A percentile compares a stretch with the other conserved stretches of the same genome.
Conservation (phyloP, 2,113 vertebrate genomes). For the Phycodurus eques region DNA sequence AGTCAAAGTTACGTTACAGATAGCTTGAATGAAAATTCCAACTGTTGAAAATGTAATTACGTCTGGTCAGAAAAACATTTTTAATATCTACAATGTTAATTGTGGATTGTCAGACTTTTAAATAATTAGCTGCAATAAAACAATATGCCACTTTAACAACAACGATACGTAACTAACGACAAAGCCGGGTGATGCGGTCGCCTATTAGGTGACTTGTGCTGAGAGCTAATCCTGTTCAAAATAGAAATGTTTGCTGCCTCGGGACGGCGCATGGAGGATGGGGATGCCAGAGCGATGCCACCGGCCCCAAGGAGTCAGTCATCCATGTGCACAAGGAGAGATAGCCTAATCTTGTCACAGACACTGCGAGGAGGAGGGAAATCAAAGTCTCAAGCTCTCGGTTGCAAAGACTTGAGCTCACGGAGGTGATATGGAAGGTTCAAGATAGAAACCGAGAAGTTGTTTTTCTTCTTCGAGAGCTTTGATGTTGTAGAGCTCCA, state of each 20-base stretch:
- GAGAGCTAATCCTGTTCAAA: conserved; percentile 65
- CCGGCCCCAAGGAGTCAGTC: conserved; percentile 59
- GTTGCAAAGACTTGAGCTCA: conserved; percentile 41
- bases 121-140: no score
- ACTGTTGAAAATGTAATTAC: no score
- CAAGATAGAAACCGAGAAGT: conserved; percentile 24
- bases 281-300: conserved; percentile 35
- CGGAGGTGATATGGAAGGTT: conserved; percentile 51
- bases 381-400: conserved; percentile 34
- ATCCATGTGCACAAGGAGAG: conserved; percentile 68
- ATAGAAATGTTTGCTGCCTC: conserved; percentile 61
- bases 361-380: conserved; percentile 19
- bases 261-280: conserved; percentile 28
- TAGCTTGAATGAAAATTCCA: no score
- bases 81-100: no score
- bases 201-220: conserved; percentile 63
- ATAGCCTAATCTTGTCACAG: conserved; percentile 70
- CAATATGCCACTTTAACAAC: no score
- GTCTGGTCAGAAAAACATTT: no score
- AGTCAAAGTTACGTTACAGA: no score
- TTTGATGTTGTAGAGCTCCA: conserved; percentile 10
- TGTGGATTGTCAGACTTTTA: no score
- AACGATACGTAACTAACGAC: no score
- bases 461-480: conserved; percentile 7
- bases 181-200: conserved; percentile 29